phyloP scores from a whole-genome alignment of 2,888 invertebrate species.

The Pycnomerus fuliginosus region DNA sequence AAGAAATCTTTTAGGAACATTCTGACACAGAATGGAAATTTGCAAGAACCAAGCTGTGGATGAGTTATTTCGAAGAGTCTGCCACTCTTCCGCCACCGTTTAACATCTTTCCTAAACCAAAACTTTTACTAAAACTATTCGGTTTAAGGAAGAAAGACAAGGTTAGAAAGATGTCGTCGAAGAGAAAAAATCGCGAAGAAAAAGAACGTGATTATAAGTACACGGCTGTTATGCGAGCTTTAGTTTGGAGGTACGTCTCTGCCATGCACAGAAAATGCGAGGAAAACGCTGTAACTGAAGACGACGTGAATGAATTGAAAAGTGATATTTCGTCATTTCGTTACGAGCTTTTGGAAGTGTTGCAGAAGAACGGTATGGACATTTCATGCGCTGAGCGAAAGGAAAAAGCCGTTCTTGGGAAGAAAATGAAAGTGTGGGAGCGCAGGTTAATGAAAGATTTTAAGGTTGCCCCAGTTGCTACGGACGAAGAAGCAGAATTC shows the following conservation, averaged over 20 bases:
- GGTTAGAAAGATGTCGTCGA: conserved; percentile 57
- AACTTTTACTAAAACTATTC: conserved; percentile 68
- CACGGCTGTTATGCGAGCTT: conserved; percentile 80
- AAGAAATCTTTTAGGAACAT: conserved; percentile 66
- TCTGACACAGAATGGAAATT: conserved; percentile 97
- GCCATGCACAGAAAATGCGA: conserved; percentile 82
- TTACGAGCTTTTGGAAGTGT: conserved; percentile 87
- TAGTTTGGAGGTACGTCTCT: conserved; percentile 91
- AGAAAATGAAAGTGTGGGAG: conserved; percentile 82
- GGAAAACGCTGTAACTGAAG: conserved; percentile 86
- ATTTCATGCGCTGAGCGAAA: conserved; percentile 71
- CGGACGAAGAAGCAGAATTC: conserved; percentile 58
- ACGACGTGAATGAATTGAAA: conserved; percentile 92
- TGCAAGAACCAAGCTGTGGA: conserved; percentile 90
- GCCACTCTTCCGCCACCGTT: conserved; percentile 92
- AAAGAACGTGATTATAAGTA: conserved; percentile 70
- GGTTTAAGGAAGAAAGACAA: conserved; percentile 65
- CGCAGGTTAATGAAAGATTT: conserved; percentile 86
- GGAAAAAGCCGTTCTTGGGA: conserved; percentile 74
- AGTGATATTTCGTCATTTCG: conserved; percentile 90
- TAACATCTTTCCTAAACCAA: conserved; percentile 88
- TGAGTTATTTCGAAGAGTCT: conserved; percentile 92
- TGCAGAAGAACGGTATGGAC: conserved; percentile 86
- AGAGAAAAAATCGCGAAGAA: conserved; percentile 62
- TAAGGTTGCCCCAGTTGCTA: conserved; percentile 74